Base-by-base conservation (phyloP, 2,888 invertebrate species). In the Heliconius erato region DNA sequence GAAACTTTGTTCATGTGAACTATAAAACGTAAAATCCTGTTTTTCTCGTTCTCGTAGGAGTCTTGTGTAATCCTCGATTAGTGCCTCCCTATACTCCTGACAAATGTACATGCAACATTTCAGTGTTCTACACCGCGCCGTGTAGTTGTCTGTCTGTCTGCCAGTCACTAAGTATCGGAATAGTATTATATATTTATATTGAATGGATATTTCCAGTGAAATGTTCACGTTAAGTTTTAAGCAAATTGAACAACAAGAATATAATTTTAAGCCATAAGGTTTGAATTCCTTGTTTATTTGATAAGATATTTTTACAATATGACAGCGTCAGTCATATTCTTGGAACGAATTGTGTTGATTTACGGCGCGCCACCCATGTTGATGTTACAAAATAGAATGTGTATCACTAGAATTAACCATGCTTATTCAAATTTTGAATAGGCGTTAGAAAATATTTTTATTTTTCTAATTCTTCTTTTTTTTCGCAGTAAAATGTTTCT, bases 301-400 rank as follows among this genome's bases (percentile, higher is more conserved):
- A 67, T 23, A 68, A 67, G 72, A 89, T 90, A 91, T 92, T 91
- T 90, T 89, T 87, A 89, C 88, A 87, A 90, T 90, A 91, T 90
- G 89, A 90, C 89, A 89, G 87, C 86, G 88, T 87, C 90, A 87
- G 89, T 90, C 89, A 89, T 90, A 90, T 92, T 93, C 93, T 91
- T 89, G 91, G 93, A 94, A 93, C 93, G 92, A 93, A 94, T 94
- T 93, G 91, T 91, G 90, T 91, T 87, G 86, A 87, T 94, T 90
- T 90, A 88, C 86, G 86, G 86, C 82, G 87, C 87, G 91, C 94
- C 94, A 94, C 94, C 94, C 94, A 94, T 91, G 91, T 91, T 88
- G 94, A 87, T 84, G 85, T 87, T 86, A 90, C 84, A 88, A 92
- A 94, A 94, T 94, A 94, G 94, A 92, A 89, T 86, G 26, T 65